A percentile compares a stretch with the other conserved stretches of the same genome.
phyloP scores from a whole-genome alignment of 2,888 invertebrate species.

The Euzetes globulus region DNA sequence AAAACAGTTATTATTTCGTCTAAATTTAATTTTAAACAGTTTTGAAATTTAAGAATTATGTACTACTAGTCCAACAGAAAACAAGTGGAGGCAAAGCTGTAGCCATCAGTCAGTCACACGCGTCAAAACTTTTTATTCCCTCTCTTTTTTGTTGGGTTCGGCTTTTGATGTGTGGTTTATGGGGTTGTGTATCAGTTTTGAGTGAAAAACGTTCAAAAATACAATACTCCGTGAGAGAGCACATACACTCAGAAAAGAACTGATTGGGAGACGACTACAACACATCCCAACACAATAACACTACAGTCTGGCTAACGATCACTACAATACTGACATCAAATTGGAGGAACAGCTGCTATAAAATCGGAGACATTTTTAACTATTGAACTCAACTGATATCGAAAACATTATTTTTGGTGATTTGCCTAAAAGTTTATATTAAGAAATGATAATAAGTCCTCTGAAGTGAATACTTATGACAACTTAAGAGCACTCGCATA shows the following conservation, averaged over 20 bases:
- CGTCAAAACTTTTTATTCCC: neutral
- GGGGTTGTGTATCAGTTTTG: slow-evolving; percentile 16
- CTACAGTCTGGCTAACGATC: neutral
- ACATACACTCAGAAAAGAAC: neutral
- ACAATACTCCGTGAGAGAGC: neutral
- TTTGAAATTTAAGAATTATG: slow-evolving; percentile 4
- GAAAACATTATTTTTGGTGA: slow-evolving; percentile 3
- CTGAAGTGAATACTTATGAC: neutral
- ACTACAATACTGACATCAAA: neutral
- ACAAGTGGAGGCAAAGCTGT: neutral
- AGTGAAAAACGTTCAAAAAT: neutral
- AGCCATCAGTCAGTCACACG: slow-evolving; percentile 4
- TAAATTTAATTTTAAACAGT: slow-evolving; percentile 21
- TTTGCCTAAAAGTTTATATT: neutral
- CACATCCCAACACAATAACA: slow-evolving; percentile 8
- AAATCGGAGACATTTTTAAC: neutral
- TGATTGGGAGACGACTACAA: slow-evolving; percentile 1
- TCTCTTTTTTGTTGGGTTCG: neutral
- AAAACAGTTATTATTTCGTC: neutral
- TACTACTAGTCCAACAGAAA: neutral
- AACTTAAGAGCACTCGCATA: neutral
- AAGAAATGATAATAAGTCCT: neutral
- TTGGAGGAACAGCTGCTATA: neutral
- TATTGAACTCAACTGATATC: neutral
- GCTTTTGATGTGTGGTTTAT: neutral